Evolutionary conservation across 2,113 vertebrate genomes (phyloP).

Genomic region (Anhinga rufa): DNA sequence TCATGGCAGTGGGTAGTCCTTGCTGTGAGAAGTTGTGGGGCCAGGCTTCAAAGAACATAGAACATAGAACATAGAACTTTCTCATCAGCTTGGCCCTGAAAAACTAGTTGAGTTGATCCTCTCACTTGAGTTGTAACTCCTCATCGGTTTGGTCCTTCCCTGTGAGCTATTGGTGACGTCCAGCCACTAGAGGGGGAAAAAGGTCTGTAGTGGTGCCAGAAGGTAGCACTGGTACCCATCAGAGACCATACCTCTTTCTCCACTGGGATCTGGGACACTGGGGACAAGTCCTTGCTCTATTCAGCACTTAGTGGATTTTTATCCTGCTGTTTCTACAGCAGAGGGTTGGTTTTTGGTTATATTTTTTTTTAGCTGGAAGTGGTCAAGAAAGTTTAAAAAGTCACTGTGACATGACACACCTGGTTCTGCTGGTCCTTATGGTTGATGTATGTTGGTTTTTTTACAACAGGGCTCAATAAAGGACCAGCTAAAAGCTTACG

Average conservation of each 20-base stretch:
- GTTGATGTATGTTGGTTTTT: background rate
- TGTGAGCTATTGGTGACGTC: background rate
- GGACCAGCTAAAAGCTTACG: constrained; percentile 89
- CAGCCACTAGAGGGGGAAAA: constrained; percentile 47
- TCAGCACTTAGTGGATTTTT: background rate
- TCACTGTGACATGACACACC: fast-evolving
- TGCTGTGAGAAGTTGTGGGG: background rate
- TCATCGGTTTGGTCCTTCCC: background rate
- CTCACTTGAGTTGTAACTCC: background rate
- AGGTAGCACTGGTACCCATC: background rate
- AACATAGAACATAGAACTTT: too few species aligned
- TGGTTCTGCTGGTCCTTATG: background rate
- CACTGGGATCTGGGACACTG: background rate
- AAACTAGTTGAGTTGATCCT: background rate
- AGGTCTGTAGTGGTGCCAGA: background rate
- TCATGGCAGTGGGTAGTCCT: background rate
- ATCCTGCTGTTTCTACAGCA: background rate
- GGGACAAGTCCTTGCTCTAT: background rate
- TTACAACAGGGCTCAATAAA: constrained; percentile 85
- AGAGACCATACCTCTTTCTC: background rate
- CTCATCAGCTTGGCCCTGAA: background rate
- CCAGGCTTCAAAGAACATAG: background rate
- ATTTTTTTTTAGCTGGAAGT: background rate
- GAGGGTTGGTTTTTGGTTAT: too few species aligned
- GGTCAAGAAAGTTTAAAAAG: background rate